Base-by-base conservation (phyloP, 2,797 vertebrate genomes). In the Siniperca obscura region DNA sequence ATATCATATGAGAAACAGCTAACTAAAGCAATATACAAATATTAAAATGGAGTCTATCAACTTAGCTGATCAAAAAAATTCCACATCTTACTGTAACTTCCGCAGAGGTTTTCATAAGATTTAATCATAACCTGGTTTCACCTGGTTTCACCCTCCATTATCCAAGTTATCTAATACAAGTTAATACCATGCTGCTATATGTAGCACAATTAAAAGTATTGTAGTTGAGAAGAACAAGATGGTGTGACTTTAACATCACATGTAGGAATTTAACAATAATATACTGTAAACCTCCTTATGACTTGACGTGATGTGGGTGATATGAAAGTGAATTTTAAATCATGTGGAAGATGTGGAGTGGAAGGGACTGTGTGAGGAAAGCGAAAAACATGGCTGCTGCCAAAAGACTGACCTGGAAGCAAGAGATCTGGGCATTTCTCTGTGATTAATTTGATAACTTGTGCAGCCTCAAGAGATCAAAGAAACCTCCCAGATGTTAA, bases 361-460 rank as follows among this genome's bases (percentile, higher is more conserved):
- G 38, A 78, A 67, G 72, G 67, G 22, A 64, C 48, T 46, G 16
- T 44, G 60, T 69, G 25, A 82, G 40, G 40, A 67, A 40, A 66
- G 68, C 27, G 12, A 44, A 81, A 85, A 86, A 78, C 53, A 55
- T 5, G 44, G 34, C 48, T 16, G 53, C n/a, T 78, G 83, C 76
- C 69, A 86, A 86, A 86, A 78, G 64, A 34, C 48, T 80, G 73
- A 80, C 48, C 55, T 52, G 38, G 27, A 78, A 72, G 71, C 56
- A 50, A 75, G 46, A 66, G 44, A 61, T 75, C 4, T 74, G 52
- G 76, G 48, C 69, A 72, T 79, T 77, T 80, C 9, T 67, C 66
- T 76, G 36, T 56, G 44, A 87, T 68, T 83, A 78, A 82, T 86
- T 68, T 38, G 8, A 68, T 67, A 62, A 80, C 50, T 67, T 70